These are phyloP conservation scores for Lingula anatina DNA, from an alignment of 2,888 invertebrate genomes.

Conservation along the genomic window DNA sequence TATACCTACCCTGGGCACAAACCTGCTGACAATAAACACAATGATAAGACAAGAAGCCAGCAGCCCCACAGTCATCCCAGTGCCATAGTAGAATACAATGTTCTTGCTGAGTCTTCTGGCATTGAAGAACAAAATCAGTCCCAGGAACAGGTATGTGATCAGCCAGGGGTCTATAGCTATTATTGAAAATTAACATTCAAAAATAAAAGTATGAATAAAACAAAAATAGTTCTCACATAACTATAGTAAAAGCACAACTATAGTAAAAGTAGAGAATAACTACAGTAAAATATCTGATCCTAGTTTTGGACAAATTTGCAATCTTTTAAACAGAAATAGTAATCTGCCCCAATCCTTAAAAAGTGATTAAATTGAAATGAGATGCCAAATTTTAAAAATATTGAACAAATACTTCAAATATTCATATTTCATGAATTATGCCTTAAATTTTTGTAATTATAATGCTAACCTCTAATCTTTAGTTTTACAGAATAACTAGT, in stretches of 20 bases:
- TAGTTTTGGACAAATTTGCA: neutral
- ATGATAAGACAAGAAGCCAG: constrained; percentile 76
- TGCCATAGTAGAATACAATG: constrained; percentile 77
- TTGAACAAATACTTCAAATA: too few relatives aligned
- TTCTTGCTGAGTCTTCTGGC: constrained; percentile 71
- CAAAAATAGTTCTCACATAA: neutral
- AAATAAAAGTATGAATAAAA: neutral
- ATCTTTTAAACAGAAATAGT: too few relatives aligned
- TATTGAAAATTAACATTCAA: constrained; percentile 20
- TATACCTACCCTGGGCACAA: constrained; percentile 70
- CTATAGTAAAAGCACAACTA: neutral
- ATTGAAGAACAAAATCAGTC: constrained; percentile 65
- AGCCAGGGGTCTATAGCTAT: constrained; percentile 73
- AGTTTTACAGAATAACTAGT: constrained; percentile 30
- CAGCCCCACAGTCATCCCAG: constrained; percentile 75
- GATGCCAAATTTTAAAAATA: too few relatives aligned
- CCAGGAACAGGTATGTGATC: constrained; percentile 62
- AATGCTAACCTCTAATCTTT: constrained; percentile 27
- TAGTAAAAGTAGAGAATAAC: neutral
- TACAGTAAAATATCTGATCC: neutral
- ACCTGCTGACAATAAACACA: constrained; percentile 72
- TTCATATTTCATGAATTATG: too few relatives aligned
- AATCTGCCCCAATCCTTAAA: too few relatives aligned
- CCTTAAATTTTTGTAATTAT: too few relatives aligned
- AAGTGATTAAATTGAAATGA: too few relatives aligned